Conservation (phyloP, 2,113 vertebrate species). For the Bagarius yarrelli region DNA sequence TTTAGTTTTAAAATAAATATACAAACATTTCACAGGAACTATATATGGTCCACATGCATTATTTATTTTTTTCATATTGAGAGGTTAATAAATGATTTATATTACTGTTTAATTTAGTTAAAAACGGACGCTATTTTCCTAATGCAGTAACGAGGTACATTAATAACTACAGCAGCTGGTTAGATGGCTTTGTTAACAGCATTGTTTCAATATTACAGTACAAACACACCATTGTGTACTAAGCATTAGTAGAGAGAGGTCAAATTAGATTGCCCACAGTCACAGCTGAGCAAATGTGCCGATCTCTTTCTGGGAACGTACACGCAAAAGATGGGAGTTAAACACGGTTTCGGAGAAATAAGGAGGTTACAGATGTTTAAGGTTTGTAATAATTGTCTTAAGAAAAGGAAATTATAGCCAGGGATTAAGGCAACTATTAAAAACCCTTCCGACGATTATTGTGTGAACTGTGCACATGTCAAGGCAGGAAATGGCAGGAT, state of each 20-base stretch:
- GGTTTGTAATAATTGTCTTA: slow-evolving; percentile 29
- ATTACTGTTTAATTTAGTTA: no score
- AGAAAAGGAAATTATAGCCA: slow-evolving; percentile 1
- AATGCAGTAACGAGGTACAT: background rate
- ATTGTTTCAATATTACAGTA: slow-evolving; percentile 17
- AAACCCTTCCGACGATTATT: slow-evolving; percentile 50
- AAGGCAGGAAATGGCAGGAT: slow-evolving; percentile 43
- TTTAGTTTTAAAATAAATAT: no score
- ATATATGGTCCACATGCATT: no score
- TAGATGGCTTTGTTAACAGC: slow-evolving; percentile 9
- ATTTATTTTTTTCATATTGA: no score
- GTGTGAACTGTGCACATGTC: slow-evolving; percentile 8
- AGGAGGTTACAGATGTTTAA: slow-evolving; percentile 28
- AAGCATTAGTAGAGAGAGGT: slow-evolving; percentile 28
- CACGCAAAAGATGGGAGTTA: background rate
- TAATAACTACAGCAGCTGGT: slow-evolving; percentile 12
- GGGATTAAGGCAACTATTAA: slow-evolving; percentile 24
- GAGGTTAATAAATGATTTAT: no score
- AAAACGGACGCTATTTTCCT: background rate
- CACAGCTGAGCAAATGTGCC: background rate
- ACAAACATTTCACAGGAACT: background rate
- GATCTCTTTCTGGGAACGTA: slow-evolving; percentile 40
- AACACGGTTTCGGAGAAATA: slow-evolving; percentile 39
- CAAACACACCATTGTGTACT: slow-evolving; percentile 11
- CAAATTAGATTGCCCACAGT: slow-evolving; percentile 11